Evolutionary conservation across 1,140 invertebrate species (phyloP).

Genomic region (Zaprionus davidi): DNA sequence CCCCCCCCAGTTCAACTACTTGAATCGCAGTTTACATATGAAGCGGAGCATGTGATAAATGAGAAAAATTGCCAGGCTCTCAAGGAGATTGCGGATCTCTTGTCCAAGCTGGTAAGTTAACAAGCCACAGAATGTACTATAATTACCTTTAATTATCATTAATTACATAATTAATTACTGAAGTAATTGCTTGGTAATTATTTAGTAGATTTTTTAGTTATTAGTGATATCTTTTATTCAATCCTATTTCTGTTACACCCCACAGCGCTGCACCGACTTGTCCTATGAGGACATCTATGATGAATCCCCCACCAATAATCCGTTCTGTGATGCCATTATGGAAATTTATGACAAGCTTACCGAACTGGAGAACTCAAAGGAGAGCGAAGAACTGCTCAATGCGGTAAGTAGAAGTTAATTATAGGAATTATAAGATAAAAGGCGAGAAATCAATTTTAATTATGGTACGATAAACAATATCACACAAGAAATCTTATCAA

Average conservation of each 20-base stretch:
- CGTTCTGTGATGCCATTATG: conserved; percentile 56
- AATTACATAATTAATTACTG: not conserved
- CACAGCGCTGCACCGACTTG: conserved; percentile 41
- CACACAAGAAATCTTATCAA: conserved; percentile 37
- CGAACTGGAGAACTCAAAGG: not conserved
- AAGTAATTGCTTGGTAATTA: too few relatives aligned
- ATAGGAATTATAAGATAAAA: conserved; percentile 3
- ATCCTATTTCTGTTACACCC: not conserved
- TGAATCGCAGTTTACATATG: conserved; percentile 24
- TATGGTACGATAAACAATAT: conserved; percentile 14
- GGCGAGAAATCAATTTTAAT: conserved; percentile 5
- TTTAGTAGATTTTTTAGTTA: too few relatives aligned
- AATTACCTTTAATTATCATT: not conserved
- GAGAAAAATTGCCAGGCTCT: conserved; percentile 37
- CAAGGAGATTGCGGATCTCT: conserved; percentile 60
- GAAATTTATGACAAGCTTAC: conserved; percentile 24
- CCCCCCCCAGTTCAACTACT: conserved; percentile 1
- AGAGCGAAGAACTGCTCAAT: not conserved
- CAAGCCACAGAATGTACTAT: not conserved
- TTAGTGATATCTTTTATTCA: not conserved
- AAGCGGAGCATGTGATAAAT: conserved; percentile 30
- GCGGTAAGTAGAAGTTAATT: conserved; percentile 44
- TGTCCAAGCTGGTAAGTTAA: conserved; percentile 56
- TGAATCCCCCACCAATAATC: conserved; percentile 42
- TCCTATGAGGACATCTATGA: conserved; percentile 57